phyloP scores from a whole-genome alignment of 2,113 vertebrate genomes.

The Odontophorus gujanensis region DNA sequence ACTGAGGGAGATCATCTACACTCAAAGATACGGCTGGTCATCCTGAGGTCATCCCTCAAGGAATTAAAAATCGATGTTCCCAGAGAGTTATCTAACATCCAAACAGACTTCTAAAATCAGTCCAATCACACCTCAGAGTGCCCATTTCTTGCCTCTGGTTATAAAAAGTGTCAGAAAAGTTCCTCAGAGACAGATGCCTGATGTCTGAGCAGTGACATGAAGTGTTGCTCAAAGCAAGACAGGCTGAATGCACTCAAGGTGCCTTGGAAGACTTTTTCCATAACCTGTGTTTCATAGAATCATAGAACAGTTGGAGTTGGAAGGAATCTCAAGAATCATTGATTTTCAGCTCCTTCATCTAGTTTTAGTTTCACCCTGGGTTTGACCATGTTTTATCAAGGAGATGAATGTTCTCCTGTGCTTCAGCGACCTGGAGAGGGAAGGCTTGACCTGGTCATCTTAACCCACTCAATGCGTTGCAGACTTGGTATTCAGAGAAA shows the following conservation, averaged over 20 bases:
- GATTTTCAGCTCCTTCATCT: too few species aligned
- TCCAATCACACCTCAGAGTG: background rate
- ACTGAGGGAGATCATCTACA: background rate
- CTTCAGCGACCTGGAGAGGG: background rate
- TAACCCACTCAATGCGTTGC: background rate
- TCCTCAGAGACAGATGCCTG: background rate
- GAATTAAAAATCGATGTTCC: background rate
- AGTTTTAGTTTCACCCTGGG: too few species aligned
- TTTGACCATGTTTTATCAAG: background rate
- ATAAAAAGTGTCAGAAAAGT: background rate
- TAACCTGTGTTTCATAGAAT: background rate
- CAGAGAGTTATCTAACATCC: background rate
- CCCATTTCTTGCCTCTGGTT: background rate
- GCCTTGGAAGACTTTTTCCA: background rate
- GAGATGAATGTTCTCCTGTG: background rate
- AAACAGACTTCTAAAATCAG: background rate
- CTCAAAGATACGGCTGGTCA: background rate
- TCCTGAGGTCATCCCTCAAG: background rate
- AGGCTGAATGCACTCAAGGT: background rate
- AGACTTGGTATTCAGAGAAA: background rate
- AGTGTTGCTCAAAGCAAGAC: accelerated
- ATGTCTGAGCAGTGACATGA: background rate
- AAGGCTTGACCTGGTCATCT: background rate
- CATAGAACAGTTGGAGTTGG: too few species aligned
- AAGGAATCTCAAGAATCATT: too few species aligned